Evolutionary conservation across 2,797 vertebrate genomes (phyloP).

Genomic region (Diplodus puntazzo): DNA sequence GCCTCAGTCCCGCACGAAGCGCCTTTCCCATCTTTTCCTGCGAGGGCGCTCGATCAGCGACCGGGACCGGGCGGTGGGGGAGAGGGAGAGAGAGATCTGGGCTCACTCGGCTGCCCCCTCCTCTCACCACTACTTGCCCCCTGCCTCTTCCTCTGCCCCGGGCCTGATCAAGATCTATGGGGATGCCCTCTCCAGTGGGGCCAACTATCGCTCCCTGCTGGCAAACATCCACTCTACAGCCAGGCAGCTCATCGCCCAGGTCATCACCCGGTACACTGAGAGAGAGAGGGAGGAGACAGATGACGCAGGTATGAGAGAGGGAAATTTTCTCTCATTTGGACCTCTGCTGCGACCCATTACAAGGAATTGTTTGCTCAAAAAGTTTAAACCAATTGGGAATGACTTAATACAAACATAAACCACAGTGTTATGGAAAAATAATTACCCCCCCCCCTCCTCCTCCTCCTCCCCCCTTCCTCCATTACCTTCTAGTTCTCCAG

Average conservation of each 20-base stretch:
- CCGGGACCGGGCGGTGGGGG: conserved; percentile 83
- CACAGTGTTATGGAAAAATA: conserved; percentile 68
- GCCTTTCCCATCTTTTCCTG: conserved; percentile 92
- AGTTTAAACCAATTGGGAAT: conserved; percentile 50
- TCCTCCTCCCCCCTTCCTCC: conserved; percentile 65
- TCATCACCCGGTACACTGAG: conserved; percentile 89
- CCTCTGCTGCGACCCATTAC: conserved; percentile 56
- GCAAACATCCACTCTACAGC: conserved; percentile 86
- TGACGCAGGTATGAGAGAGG: conserved; percentile 79
- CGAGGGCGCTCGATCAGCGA: conserved; percentile 89
- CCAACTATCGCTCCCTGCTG: conserved; percentile 89
- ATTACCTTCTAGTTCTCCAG: conserved; percentile 83
- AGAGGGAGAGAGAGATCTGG: conserved; percentile 82
- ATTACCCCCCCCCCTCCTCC: conserved; percentile 43
- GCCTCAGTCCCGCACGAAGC: conserved; percentile 90
- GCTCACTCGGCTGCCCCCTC: conserved; percentile 83
- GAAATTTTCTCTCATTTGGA: conserved; percentile 59
- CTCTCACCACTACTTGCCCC: conserved; percentile 87
- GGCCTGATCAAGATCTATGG: conserved; percentile 90
- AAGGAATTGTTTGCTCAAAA: conserved; percentile 53
- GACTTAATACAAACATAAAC: conserved; percentile 67
- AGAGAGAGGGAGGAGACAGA: conserved; percentile 87
- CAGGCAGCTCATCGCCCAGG: conserved; percentile 87
- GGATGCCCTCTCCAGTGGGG: conserved; percentile 87
- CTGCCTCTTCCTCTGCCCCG: conserved; percentile 84